Conservation (phyloP, 64 coral and sea anemone genomes). For the Exaiptasia diaphana region DNA sequence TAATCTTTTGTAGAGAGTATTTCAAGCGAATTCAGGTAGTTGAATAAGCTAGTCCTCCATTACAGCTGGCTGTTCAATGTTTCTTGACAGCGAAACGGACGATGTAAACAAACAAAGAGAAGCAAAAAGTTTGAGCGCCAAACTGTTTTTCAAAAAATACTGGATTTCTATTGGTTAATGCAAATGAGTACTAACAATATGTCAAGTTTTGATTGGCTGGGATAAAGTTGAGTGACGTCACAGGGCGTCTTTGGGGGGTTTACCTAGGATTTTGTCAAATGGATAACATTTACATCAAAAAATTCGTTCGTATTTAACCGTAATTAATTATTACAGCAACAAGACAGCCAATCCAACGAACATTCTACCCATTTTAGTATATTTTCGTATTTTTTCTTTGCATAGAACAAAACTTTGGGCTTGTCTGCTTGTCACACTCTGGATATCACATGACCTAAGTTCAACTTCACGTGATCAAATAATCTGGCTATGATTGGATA, state of each 20-base stretch:
- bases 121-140: constrained; percentile 15
- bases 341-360: no score
- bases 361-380: no score
- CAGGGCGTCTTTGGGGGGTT: constrained; percentile 9
- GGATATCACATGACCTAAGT: constrained; percentile 9
- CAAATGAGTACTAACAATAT: no score
- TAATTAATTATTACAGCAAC: no score
- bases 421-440: no score
- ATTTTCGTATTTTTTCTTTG: no score
- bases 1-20: not conserved
- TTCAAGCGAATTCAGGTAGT: not conserved
- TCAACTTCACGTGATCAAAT: not conserved
- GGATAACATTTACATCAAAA: no score
- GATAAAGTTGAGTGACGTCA: not conserved
- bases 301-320: no score
- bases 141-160: constrained; percentile 6
- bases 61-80: not conserved
- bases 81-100: constrained; percentile 2
- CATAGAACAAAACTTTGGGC: no score
- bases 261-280: not conserved
- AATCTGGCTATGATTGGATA: not conserved
- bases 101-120: constrained; percentile 42
- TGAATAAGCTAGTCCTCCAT: constrained; percentile 9
- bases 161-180: not conserved
- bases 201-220: not conserved